Base-by-base conservation (phyloP, 2,797 vertebrate genomes). In the Catamblyrhynchus diadema region DNA sequence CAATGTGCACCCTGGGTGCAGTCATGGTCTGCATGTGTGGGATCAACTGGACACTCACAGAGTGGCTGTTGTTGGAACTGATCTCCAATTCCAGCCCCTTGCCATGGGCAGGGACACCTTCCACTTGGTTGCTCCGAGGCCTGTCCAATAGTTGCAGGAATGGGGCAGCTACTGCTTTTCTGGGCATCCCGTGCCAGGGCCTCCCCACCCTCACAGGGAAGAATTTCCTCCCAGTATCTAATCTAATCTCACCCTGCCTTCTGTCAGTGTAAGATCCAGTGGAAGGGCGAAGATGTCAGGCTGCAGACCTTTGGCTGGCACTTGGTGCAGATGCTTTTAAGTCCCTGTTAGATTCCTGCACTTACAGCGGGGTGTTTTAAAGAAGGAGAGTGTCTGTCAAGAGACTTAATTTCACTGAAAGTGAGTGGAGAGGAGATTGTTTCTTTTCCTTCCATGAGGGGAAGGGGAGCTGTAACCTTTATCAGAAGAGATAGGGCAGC, bases 1-100 rank as follows among this genome's bases (percentile, higher is more conserved):
- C 59, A 2, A 0, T 17, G 37, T 1, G 21, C 28, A 9, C 19
- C 32, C n/a, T 20, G 0, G 2, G 17, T 41, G 8, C 25, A 5
- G 27, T 32, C 42, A 0, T 2, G 21, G 35, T 22, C 59, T 72
- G 47, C 30, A 0, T 3, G 32, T 16, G 5, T 10, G 30, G 30
- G 17, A 5, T 19, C n/a, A 64, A 1, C 1, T 60, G 14, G 7
- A 27, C 2, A 1, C 18, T 60, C 32, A 19, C 37, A 5, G 50
- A 28, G 19, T 7, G 25, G 6, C 13, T 59, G 45, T 51, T 10
- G 9, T 11, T 14, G 57, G 33, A 59, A 32, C 32, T 33, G 3
- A 13, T 30, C 30, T 75, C 47, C 12, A 14, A 9, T 51, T 9
- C 60, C 12, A 41, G 3, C 6, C 24, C 22, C 3, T 22, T 83